Evolutionary conservation across 2,113 vertebrate genomes (phyloP).

Genomic region (Sylvietta virens): DNA sequence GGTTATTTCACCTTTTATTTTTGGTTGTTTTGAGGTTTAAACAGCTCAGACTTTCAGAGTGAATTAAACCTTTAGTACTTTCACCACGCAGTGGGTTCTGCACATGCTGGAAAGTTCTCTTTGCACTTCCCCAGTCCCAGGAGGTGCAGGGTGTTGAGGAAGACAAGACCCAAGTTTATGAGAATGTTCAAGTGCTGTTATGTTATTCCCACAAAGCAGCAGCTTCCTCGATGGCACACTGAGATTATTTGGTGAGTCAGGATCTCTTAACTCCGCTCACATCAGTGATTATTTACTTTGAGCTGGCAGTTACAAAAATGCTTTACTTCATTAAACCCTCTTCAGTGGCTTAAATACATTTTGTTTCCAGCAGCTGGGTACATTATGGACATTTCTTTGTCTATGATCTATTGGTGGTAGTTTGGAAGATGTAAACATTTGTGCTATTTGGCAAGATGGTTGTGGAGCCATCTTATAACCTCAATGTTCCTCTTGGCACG

Average conservation of each 20-base stretch:
- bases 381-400: conserved; percentile 41
- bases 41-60: not conserved
- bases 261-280: not conserved
- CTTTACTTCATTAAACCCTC: conserved; percentile 52
- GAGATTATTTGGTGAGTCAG: not conserved
- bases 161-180: not conserved
- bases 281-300: conserved; percentile 54
- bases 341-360: not conserved
- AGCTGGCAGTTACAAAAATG: conserved; percentile 1
- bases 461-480: conserved; percentile 40
- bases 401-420: conserved; percentile 28
- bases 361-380: conserved; percentile 41
- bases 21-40: not conserved
- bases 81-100: not conserved
- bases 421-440: conserved; percentile 51
- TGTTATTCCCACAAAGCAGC: not conserved
- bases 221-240: not conserved
- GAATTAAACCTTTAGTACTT: not conserved
- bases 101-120: not conserved
- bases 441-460: conserved; percentile 22
- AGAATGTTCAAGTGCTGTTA: not conserved
- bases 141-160: not conserved
- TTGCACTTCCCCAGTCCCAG: not conserved
- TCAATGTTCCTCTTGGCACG: conserved; percentile 52
- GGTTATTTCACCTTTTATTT: not conserved